Evolutionary conservation across 2,113 vertebrate genomes (phyloP), one percentile per base, ranked within the genome.

Genomic region (Grammomys dolichurus): DNA sequence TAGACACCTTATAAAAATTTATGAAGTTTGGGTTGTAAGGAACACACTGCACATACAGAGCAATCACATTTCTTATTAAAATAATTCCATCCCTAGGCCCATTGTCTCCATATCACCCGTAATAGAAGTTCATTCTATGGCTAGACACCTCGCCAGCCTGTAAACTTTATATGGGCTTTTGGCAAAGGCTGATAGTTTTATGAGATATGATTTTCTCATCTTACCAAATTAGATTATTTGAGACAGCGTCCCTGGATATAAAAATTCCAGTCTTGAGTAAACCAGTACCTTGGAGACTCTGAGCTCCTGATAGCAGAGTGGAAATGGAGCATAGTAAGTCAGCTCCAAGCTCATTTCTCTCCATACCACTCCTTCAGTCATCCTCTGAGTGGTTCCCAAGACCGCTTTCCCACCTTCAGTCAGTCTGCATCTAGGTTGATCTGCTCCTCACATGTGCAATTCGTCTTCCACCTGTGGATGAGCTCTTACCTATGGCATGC

Each of bases 1-100:
- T 80, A 91, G 95, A 95, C 70, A 96, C 77, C 97, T 95, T 97
- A 97, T 98, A 96, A 97, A 98, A 97, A 97, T 98, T 84, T 97
- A 97, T 97, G 95, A 97, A 93, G 86, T 96, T 97, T 87, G 60
- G 88, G 58, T 95, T 87, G 78, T 95, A 93, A 97, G 96, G 84
- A 96, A 87, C 85, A 96, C 77, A 96, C 82, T 69, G 75, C 95
- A 96, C 86, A 95, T 94, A 95, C 82, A 0, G 12, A 96, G 58
- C 81, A 82, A 82, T 76, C 88, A 70, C 56, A 69, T 87, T 95
- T 95, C 95, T 97, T 96, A 97, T 97, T 89, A 97, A 97, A 97
- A 97, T 97, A 94, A 96, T 93, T 96, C 95, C 93, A 91, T 94
- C 84, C 78, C 93, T 94, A 96, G 72, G 51, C 88, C 51, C 2